phyloP scores from a whole-genome alignment of 2,113 vertebrate genomes.

The Corvus hawaiiensis region DNA sequence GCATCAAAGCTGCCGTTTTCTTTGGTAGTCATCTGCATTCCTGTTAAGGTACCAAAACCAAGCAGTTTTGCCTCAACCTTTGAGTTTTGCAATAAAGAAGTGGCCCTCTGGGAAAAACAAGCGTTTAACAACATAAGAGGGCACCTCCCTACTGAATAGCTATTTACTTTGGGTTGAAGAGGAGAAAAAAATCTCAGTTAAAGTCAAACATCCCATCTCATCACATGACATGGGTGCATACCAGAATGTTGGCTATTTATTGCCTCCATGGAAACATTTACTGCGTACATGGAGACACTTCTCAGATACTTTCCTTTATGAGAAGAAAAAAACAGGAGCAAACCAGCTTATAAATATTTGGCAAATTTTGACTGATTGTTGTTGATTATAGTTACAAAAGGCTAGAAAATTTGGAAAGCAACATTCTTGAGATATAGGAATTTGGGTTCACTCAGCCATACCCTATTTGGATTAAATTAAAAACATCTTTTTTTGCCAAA shows the following conservation, averaged over 20 bases:
- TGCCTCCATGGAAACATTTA: neutral
- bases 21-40: neutral
- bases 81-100: neutral
- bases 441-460: neutral
- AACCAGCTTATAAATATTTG: neutral
- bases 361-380: neutral
- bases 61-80: neutral
- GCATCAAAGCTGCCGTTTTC: neutral
- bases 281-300: neutral
- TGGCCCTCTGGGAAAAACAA: neutral
- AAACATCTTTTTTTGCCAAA: neutral
- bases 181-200: neutral
- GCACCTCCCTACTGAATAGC: neutral
- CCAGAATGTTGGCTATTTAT: neutral
- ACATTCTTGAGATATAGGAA: neutral
- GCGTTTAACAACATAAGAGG: neutral
- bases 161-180: conserved; percentile 23
- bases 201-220: neutral
- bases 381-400: neutral
- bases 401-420: neutral
- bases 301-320: neutral
- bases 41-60: neutral
- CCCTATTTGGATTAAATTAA: neutral
- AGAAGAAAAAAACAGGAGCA: neutral
- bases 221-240: neutral